Evolutionary conservation across 2,888 invertebrate genomes (phyloP).

Genomic region (Parnassius glacialis): DNA sequence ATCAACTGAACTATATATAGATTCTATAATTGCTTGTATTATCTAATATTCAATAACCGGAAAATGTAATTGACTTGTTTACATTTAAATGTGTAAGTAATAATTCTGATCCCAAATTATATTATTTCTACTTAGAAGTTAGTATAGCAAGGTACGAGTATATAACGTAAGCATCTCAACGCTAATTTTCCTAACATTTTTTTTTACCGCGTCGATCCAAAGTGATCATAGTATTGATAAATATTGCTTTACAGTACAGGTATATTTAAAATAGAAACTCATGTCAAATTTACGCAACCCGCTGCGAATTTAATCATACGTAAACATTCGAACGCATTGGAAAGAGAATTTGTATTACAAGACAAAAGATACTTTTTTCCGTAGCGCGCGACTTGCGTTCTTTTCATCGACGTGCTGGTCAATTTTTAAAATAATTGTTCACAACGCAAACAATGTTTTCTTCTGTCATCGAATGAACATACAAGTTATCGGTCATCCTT

Average conservation of each 20-base stretch:
- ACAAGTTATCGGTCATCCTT: constrained; percentile 76
- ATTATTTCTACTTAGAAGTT: background rate
- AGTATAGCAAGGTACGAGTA: background rate
- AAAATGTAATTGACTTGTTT: constrained; percentile 9
- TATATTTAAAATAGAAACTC: constrained; percentile 3
- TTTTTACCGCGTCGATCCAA: background rate
- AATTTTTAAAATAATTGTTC: constrained; percentile 57
- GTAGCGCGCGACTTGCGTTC: constrained; percentile 35
- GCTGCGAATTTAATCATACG: constrained; percentile 23
- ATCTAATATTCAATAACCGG: background rate
- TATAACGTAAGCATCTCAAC: background rate
- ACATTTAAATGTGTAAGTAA: background rate
- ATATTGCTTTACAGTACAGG: background rate
- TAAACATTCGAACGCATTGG: constrained; percentile 7
- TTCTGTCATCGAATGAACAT: constrained; percentile 69
- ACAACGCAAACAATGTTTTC: constrained; percentile 70
- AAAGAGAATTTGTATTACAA: constrained; percentile 6
- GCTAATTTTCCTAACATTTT: background rate
- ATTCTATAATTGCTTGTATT: background rate
- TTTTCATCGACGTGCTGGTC: constrained; percentile 58
- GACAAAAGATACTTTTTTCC: constrained; percentile 8
- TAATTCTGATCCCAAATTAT: background rate
- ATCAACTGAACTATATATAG: background rate
- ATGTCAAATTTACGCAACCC: constrained; percentile 9
- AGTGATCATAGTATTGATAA: background rate